These are phyloP conservation scores for Troides oblongomaculatus DNA, from an alignment of 2,888 invertebrate species.

Conservation along the genomic window DNA sequence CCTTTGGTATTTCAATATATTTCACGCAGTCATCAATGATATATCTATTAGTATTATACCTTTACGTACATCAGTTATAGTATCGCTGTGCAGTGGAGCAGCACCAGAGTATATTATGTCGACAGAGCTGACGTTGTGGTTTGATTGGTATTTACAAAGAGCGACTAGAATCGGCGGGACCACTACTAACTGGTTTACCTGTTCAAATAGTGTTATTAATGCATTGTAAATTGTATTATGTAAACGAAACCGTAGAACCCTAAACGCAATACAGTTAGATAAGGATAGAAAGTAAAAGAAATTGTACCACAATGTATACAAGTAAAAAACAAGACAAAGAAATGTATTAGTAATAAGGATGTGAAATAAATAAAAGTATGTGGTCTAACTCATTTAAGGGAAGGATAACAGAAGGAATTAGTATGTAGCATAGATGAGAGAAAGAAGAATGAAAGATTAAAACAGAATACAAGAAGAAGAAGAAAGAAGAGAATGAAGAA, in stretches of 20 bases:
- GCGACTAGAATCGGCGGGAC: constrained; percentile 36
- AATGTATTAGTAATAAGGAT: too few relatives aligned
- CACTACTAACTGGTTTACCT: constrained; percentile 32
- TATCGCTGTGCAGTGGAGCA: constrained; percentile 70
- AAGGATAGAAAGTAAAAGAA: neutral
- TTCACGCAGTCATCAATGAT: too few relatives aligned
- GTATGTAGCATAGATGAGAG: too few relatives aligned
- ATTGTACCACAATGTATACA: too few relatives aligned
- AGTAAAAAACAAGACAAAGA: too few relatives aligned
- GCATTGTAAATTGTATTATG: neutral
- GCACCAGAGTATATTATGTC: constrained; percentile 63
- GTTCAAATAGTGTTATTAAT: neutral
- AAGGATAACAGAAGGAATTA: too few relatives aligned
- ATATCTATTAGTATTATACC: constrained; percentile 22
- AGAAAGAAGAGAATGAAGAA: too few relatives aligned
- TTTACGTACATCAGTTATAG: constrained; percentile 52
- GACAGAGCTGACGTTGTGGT: constrained; percentile 36
- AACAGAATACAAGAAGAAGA: too few relatives aligned
- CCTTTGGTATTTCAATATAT: too few relatives aligned
- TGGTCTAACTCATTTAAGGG: too few relatives aligned
- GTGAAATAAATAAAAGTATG: too few relatives aligned
- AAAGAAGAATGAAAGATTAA: too few relatives aligned
- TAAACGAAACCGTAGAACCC: neutral
- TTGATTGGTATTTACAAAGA: constrained; percentile 29
- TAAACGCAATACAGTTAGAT: neutral